Evolutionary conservation across 2,113 vertebrate genomes (phyloP), one percentile per base, ranked within the genome.

Genomic region (Gadus chalcogrammus): DNA sequence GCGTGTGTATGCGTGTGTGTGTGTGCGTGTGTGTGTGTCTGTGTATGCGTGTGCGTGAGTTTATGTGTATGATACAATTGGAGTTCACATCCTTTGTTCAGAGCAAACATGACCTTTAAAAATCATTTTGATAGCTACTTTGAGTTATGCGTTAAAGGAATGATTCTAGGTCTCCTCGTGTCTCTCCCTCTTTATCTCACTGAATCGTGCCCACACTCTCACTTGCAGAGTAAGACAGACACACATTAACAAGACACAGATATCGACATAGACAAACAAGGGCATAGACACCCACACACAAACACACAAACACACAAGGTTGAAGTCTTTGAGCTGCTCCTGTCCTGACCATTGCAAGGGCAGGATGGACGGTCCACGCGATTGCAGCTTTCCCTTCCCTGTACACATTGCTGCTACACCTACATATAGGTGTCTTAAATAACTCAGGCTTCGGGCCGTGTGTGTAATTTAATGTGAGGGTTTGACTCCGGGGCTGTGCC

Each of bases 31-130:
- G 24, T 11, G 63, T 64, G 63, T 38, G 63, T 42, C 68, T 42
- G 59, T 67, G 42, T 22, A 42, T 62, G 18, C 12, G 22, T 62
- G 61, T 24, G 61, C 4, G 7, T 11, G 61, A 5, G 15, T 48
- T n/a, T 28, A 3, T 18, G 60, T 27, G 63, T 68, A 7, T 27
- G 58, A 60, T 75, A 48, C 74, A 76, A 77, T 70, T 82, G 72
- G 48, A 58, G 42, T 62, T n/a, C 0, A 15, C 48, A n/a, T 79
- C 64, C 70, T 6, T 1, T 58, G 42, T 69, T 76, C 58, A 70
- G 66, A 13, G 15, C 15, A 38, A 70, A 66, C 27, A 38, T 67
- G 67, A 68, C 79, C 65, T 74, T 69, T 59, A 73, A 77, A 73
- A 64, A 20, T 20, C 22, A 20, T 64, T 55, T 18, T 28, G 74